Conservation (phyloP, 2,113 vertebrate species). For the Reinhardtius hippoglossoides region DNA sequence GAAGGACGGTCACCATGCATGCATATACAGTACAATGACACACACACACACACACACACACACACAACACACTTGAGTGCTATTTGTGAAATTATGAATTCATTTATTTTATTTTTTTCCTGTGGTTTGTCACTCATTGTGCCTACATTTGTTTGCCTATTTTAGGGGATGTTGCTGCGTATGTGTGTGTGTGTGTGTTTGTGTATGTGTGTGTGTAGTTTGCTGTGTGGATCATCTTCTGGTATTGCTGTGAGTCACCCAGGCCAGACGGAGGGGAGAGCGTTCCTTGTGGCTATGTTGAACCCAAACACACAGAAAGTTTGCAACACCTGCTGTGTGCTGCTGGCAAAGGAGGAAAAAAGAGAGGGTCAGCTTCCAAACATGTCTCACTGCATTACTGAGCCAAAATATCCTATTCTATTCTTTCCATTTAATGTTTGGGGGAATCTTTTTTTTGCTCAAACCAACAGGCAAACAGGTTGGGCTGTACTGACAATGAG, state of each 20-base stretch:
- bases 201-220: not conserved
- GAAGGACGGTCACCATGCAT: conserved; percentile 72
- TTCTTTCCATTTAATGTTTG: not conserved
- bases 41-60: conserved; percentile 15
- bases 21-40: not conserved
- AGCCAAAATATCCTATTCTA: not conserved
- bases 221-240: conserved; percentile 42
- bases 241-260: conserved; percentile 53
- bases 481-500: not conserved
- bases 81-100: conserved; percentile 5
- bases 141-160: not conserved
- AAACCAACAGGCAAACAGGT: not conserved
- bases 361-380: conserved; percentile 24
- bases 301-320: conserved; percentile 40
- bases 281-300: conserved; percentile 43
- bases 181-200: conserved; percentile 14
- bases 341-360: conserved; percentile 6
- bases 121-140: not conserved
- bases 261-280: conserved; percentile 42
- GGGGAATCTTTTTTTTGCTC: not conserved
- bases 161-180: not conserved
- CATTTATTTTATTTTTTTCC: not conserved
- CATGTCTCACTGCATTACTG: conserved; percentile 16
- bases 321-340: conserved; percentile 54
- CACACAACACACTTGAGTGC: conserved; percentile 2